Percentiles rank a stretch among this genome's conserved stretches.
phyloP scores from a whole-genome alignment of 2,888 invertebrate species.

The Metopia argyrocephala region DNA sequence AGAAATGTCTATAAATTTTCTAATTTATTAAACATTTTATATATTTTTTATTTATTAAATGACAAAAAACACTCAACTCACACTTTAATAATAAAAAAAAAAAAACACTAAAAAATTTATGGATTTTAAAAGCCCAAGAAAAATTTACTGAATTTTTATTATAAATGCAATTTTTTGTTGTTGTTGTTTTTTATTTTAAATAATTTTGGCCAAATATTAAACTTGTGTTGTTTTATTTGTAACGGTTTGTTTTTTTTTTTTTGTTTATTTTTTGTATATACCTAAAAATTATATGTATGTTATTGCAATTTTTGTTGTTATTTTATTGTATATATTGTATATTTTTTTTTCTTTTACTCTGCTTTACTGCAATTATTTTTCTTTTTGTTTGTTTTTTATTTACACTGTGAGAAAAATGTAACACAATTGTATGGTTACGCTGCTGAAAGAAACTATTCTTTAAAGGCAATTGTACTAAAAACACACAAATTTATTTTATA shows the following conservation, averaged over 20 bases:
- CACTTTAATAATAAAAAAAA: neutral
- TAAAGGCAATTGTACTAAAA: neutral
- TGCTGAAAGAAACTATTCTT: neutral
- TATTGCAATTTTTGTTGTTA: neutral
- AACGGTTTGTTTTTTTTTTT: neutral
- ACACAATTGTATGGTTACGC: neutral
- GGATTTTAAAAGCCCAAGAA: neutral
- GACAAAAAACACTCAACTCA: neutral
- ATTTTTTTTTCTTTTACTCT: neutral
- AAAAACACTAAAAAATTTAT: neutral
- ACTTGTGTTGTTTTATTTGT: neutral
- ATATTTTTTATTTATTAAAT: no score
- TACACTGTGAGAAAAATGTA: neutral
- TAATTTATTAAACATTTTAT: no score
- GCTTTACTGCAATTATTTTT: neutral
- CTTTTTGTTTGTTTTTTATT: neutral
- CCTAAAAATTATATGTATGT: no score
- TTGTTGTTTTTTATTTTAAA: neutral
- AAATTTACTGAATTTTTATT: neutral
- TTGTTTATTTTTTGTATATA: neutral
- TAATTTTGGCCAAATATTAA: no score
- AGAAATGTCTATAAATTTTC: neutral
- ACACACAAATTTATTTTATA: slow-evolving; percentile 8
- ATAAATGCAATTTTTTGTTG: neutral
- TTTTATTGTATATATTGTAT: neutral